These are phyloP conservation scores for Lepus americanus DNA, from an alignment of 2,113 vertebrate species.

Conservation along the genomic window DNA sequence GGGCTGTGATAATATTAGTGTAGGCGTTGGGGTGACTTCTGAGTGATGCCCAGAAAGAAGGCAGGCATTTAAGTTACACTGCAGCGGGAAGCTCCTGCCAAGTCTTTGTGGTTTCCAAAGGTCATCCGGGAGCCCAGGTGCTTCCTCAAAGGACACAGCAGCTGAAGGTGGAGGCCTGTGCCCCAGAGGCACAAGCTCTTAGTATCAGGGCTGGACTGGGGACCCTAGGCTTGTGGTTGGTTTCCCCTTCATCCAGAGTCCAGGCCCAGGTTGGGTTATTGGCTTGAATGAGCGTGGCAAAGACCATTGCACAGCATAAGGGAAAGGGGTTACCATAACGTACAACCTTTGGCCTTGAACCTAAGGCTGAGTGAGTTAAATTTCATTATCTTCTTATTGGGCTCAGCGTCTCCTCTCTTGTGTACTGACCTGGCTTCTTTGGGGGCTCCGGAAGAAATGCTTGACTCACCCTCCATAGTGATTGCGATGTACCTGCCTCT, in stretches of 20 bases:
- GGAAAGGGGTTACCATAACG: neutral
- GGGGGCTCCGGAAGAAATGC: too few species aligned
- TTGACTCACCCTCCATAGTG: neutral
- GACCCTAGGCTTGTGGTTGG: neutral
- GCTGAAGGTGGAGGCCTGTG: neutral
- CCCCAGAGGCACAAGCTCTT: neutral
- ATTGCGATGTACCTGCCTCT: neutral
- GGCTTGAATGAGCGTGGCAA: constrained; percentile 22
- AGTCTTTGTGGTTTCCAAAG: neutral
- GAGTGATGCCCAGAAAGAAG: neutral
- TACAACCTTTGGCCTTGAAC: constrained; percentile 56
- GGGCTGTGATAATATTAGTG: neutral
- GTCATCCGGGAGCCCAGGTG: neutral
- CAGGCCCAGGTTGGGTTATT: neutral
- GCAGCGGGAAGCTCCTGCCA: neutral
- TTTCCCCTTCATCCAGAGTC: neutral
- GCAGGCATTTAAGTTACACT: neutral
- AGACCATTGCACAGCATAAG: constrained; percentile 18
- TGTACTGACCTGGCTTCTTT: neutral
- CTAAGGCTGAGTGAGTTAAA: constrained; percentile 53
- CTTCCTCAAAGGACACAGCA: neutral
- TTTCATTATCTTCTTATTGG: constrained; percentile 52
- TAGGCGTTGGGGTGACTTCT: neutral
- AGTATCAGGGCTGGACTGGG: neutral
- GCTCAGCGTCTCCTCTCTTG: constrained; percentile 24